Evolutionary conservation across 2,888 invertebrate species (phyloP).

Genomic region (Lasioglossum morio): DNA sequence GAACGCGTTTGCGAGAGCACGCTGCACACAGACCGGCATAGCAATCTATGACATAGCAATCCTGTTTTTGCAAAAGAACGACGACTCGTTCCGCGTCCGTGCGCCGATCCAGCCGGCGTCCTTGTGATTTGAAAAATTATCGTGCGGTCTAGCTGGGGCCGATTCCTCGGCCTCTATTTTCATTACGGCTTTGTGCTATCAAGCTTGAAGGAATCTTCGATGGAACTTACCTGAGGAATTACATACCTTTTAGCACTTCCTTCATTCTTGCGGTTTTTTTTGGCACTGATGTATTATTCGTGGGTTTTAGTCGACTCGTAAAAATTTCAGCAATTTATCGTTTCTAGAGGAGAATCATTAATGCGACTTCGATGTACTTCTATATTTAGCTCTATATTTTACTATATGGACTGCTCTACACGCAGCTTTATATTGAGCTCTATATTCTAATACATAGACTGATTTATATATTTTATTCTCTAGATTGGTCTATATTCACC

Average conservation of each 20-base stretch:
- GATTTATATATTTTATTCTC: too few relatives aligned
- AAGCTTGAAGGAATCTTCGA: background rate
- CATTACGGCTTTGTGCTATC: background rate
- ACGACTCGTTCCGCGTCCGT: slow-evolving; percentile 39
- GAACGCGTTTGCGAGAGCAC: background rate
- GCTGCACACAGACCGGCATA: background rate
- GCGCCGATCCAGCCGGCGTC: slow-evolving; percentile 31
- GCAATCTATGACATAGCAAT: slow-evolving; percentile 25
- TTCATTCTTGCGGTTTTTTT: background rate
- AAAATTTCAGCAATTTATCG: background rate
- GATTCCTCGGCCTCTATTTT: slow-evolving; percentile 12
- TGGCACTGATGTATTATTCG: background rate
- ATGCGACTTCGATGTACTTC: background rate
- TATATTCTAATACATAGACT: too few relatives aligned
- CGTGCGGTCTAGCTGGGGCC: background rate
- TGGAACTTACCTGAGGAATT: background rate
- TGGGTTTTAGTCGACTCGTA: background rate
- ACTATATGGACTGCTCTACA: too few relatives aligned
- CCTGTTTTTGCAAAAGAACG: slow-evolving; percentile 28
- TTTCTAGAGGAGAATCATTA: background rate
- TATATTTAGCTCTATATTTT: too few relatives aligned
- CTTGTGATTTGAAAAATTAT: slow-evolving; percentile 34
- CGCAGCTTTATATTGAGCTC: too few relatives aligned
- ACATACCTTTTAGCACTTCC: slow-evolving; percentile 3
- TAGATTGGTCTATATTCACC: too few relatives aligned